Evolutionary conservation across 1,140 invertebrate species (phyloP).

Genomic region (Mylabris phalerata): DNA sequence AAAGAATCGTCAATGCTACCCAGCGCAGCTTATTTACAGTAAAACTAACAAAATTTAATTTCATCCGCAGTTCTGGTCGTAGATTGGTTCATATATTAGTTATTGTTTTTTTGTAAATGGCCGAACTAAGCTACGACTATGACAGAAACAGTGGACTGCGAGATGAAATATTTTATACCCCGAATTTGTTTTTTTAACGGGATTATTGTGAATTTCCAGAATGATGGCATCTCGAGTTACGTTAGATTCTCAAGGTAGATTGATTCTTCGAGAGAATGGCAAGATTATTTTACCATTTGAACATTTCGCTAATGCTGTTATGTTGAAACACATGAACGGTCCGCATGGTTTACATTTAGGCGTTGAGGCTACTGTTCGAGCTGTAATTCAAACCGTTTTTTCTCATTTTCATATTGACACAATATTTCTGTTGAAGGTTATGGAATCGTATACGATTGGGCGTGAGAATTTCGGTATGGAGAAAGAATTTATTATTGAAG

Average conservation of each 20-base stretch:
- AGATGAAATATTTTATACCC: no score
- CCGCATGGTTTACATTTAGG: conserved; percentile 75
- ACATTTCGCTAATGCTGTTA: conserved; percentile 82
- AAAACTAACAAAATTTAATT: no score
- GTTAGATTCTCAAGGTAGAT: conserved; percentile 70
- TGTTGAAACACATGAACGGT: conserved; percentile 82
- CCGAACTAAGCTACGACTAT: no score
- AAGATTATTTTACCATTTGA: conserved; percentile 82
- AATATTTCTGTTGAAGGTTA: conserved; percentile 47
- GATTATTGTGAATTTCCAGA: conserved; percentile 45
- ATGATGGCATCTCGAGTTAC: conserved; percentile 77
- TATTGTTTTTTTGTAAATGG: neutral
- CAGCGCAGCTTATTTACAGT: conserved; percentile 79
- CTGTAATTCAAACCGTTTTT: conserved; percentile 47
- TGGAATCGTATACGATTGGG: conserved; percentile 80
- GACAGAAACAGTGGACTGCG: no score
- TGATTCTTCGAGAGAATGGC: conserved; percentile 75
- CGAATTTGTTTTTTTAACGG: neutral
- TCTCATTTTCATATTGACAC: conserved; percentile 6
- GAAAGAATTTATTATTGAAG: conserved; percentile 80
- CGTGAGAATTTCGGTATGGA: conserved; percentile 83
- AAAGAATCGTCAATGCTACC: conserved; percentile 79
- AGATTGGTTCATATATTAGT: conserved; percentile 40
- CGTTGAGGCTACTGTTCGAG: conserved; percentile 70
- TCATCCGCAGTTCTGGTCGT: no score